These are phyloP conservation scores for Nesogale talazaci DNA, from an alignment of 2,113 vertebrate species.

Conservation along the genomic window DNA sequence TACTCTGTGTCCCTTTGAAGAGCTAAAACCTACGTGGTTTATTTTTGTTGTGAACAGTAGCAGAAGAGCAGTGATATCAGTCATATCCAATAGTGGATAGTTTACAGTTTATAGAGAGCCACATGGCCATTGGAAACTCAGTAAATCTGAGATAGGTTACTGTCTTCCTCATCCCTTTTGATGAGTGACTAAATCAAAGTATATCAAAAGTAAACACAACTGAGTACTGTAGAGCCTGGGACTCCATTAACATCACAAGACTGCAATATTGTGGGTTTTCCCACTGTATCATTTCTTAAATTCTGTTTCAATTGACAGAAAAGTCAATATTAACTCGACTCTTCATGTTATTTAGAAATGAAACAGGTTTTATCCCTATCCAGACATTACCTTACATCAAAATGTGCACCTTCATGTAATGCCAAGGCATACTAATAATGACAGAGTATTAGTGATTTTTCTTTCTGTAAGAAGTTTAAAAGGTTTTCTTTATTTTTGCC, in stretches of 20 bases:
- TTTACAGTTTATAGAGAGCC: not conserved
- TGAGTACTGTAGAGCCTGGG: not conserved
- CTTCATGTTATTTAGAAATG: not conserved
- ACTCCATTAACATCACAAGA: not conserved
- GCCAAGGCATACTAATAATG: not conserved
- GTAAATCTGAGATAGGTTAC: not conserved
- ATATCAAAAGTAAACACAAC: too few relatives aligned
- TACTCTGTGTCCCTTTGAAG: not conserved
- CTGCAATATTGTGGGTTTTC: not conserved
- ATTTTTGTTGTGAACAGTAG: not conserved
- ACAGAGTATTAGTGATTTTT: not conserved
- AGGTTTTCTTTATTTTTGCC: not conserved
- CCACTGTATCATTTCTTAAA: not conserved
- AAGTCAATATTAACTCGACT: constrained; percentile 40
- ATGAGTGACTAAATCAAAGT: not conserved
- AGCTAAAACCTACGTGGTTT: not conserved
- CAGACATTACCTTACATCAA: not conserved
- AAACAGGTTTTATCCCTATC: not conserved
- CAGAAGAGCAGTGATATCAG: not conserved
- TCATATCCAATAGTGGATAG: not conserved
- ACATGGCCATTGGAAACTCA: not conserved
- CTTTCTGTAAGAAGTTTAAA: not conserved
- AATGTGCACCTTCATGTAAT: not conserved
- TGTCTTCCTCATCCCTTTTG: not conserved
- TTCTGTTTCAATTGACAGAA: constrained; percentile 5